Evolutionary conservation across 1,140 invertebrate genomes (phyloP), one percentile per base, ranked within the genome.

Genomic region (Diachasma alloeum): DNA sequence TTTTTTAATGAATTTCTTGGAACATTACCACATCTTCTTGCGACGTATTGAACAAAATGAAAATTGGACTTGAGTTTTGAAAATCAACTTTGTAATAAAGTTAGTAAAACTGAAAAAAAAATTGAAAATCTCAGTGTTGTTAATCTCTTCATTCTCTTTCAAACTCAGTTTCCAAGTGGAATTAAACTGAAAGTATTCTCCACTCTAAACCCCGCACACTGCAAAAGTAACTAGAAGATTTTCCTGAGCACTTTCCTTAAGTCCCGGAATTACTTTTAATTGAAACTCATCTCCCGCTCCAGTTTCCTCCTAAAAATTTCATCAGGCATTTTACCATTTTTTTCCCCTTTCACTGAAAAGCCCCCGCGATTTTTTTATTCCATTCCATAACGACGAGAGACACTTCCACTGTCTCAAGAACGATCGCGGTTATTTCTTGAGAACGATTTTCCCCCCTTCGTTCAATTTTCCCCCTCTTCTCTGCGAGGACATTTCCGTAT

Each of bases 181-280:
- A 63, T 63, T 26, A 63, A 63, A 24, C 1, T n/a, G 11, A 63
- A 31, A 63, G 59, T 11, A 26, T 24, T 11, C 24, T 63, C 11
- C 48, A 59, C 1, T 17, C 11, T 63, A 63, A 63, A 26, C 11
- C 4, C 4, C 5, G 59, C 59, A 17, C 53, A 63, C 1, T 53
- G 48, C 48, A 17, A 19, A 53, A 53, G 48, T 17, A 53, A 53
- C 48, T 53, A 2, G 48, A 53, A 53, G 24, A 71, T 78, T 75
- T 78, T 78, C 72, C 72, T 72, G 46, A 56, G 9, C 39, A 73
- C 74, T 78, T 79, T 72, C n/a, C 24, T 71, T 79, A 81, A 81
- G 78, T 80, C 66, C 39, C 63, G 0, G 69, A 22, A 85, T 87
- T 86, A 88, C 78, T 86, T 88, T 88, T 88, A 88, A 88, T 88